Evolutionary conservation across 92 coral and sea anemone genomes (phyloP), one percentile per base, ranked within the genome.

Genomic region (Pocillopora grandis): DNA sequence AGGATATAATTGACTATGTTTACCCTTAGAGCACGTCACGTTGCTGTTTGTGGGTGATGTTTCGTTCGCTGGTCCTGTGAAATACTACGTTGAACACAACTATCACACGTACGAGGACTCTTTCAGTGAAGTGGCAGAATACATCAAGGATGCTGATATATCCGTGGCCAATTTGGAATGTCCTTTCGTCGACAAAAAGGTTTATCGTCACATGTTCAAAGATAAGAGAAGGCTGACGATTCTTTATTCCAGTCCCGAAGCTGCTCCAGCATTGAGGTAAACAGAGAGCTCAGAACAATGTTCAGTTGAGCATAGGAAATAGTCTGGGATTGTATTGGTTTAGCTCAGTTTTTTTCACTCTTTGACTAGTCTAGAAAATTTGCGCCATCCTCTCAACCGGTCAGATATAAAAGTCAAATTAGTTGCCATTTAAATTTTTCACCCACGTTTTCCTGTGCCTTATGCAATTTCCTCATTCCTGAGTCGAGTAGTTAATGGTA

Each of bases 41-140:
- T 49, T 88, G 20, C 68, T 84, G 76, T 84, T 88, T 42, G 85
- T 70, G 15, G 91, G 91, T 17, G 91, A 88, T 62, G 65, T 88
- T 21, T 79, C 86, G 75, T 88, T 88, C 23, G 72, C 75, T 57
- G 88, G 89, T n/a, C 88, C 91, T 1, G 84, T 85, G 5, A 66
- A 88, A 17, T 88, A 88, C 71, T 84, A 77, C 76, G 78, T 65
- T 19, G 84, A 67, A 20, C 80, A 78, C 36, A 60, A 66, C 14
- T 84, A 77, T 33, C 85, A 88, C 72, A 67, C 88, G 16, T 88
- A 88, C 63, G 84, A 88, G 62, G 91, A 88, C 69, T 62, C 89
- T n/a, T 66, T 88, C 49, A 19, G 19, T 27, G 64, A 87, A 21
- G 86, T 87, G 63, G 90, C 90, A 14, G 20, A 61, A 9, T 75